Evolutionary conservation across 2,888 invertebrate genomes (phyloP).

Genomic region (Beris chalybata): DNA sequence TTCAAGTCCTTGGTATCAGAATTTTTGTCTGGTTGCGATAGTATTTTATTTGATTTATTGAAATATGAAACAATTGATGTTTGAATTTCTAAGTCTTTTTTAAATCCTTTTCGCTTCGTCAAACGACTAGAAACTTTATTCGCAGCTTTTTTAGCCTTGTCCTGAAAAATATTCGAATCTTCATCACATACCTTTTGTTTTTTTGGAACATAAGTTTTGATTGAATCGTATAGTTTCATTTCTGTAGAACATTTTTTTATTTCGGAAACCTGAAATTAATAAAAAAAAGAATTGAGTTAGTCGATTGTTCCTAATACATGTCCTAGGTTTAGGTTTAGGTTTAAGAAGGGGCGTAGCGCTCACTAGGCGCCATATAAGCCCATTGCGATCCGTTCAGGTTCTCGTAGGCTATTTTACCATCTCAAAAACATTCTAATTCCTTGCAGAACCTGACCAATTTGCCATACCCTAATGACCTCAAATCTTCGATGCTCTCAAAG

Average conservation of each 20-base stretch:
- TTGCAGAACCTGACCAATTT: too few relatives aligned
- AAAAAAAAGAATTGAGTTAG: too few relatives aligned
- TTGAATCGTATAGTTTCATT: slow-evolving; percentile 58
- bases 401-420: too few relatives aligned
- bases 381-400: too few relatives aligned
- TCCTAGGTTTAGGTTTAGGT: too few relatives aligned
- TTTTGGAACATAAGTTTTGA: slow-evolving; percentile 61
- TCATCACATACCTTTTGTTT: slow-evolving; percentile 58
- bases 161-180: slow-evolving; percentile 49
- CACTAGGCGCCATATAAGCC: too few relatives aligned
- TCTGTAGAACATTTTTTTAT: slow-evolving; percentile 63
- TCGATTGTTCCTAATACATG: too few relatives aligned
- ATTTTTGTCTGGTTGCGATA: not conserved
- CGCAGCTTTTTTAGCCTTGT: slow-evolving; percentile 44
- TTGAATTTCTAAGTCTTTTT: slow-evolving; percentile 59
- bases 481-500: too few relatives aligned
- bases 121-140: slow-evolving; percentile 16
- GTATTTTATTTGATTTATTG: slow-evolving; percentile 7
- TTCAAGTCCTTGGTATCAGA: too few relatives aligned
- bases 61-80: slow-evolving; percentile 48
- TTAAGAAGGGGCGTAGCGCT: too few relatives aligned
- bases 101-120: slow-evolving; percentile 46
- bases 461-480: too few relatives aligned
- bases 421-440: too few relatives aligned
- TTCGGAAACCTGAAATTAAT: slow-evolving; percentile 61